phyloP scores from a whole-genome alignment of 1,140 invertebrate genomes.

The Chironomus striatipennis region DNA sequence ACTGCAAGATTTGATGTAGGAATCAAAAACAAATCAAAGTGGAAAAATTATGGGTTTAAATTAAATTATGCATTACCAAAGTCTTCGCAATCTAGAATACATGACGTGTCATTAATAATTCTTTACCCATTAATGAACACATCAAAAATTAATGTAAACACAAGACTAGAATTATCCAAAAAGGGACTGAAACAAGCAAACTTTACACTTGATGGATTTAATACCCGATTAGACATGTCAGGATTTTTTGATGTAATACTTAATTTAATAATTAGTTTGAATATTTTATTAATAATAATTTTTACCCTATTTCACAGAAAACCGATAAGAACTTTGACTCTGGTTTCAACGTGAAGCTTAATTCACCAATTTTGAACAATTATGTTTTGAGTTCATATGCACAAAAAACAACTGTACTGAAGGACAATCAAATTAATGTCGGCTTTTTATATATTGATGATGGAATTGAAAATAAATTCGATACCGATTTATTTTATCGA shows the following conservation, averaged over 20 bases:
- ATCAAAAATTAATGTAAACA: conserved; percentile 33
- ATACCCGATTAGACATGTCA: background rate
- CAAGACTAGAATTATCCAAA: conserved; percentile 29
- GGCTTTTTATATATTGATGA: background rate
- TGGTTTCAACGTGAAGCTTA: background rate
- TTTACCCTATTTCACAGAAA: background rate
- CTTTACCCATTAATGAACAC: conserved; percentile 34
- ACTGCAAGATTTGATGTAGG: conserved; percentile 4
- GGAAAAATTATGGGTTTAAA: conserved; percentile 32
- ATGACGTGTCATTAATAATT: conserved; percentile 41
- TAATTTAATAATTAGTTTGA: background rate
- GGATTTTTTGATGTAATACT: background rate
- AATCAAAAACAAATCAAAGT: conserved; percentile 39
- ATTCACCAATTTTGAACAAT: background rate
- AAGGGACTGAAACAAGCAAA: conserved; percentile 30
- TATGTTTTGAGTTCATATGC: background rate
- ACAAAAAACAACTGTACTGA: background rate
- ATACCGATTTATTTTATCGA: background rate
- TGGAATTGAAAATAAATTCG: conserved; percentile 9
- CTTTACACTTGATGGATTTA: conserved; percentile 29
- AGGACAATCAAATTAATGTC: background rate
- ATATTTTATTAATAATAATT: background rate
- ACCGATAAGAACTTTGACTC: background rate
- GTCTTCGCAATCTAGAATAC: conserved; percentile 41
- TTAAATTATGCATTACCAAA: conserved; percentile 44